These are phyloP conservation scores for Macrosiphum euphorbiae DNA, from an alignment of 2,888 invertebrate species.

Conservation along the genomic window DNA sequence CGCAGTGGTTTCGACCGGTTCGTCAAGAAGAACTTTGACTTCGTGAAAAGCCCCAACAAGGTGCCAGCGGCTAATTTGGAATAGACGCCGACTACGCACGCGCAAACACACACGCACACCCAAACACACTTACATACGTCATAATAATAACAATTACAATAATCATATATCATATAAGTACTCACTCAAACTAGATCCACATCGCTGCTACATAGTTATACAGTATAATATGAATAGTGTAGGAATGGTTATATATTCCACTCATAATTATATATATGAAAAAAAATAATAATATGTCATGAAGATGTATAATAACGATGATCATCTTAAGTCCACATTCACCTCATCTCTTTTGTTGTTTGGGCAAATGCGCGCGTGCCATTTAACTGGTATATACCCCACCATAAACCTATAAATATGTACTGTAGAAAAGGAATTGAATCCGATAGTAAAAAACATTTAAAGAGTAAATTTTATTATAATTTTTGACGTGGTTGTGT, in stretches of 20 bases:
- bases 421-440: constrained; percentile 12
- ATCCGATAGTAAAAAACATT: constrained; percentile 42
- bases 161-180: not conserved
- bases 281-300: not conserved
- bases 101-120: not conserved
- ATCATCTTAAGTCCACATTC: not conserved
- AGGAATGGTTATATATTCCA: not conserved
- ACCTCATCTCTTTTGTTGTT: not conserved
- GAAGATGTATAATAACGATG: not conserved
- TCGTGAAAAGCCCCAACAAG: constrained; percentile 70
- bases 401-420: not conserved
- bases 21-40: constrained; percentile 72
- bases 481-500: not conserved
- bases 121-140: not conserved
- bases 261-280: not conserved
- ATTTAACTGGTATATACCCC: not conserved
- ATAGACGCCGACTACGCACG: not conserved
- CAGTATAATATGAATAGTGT: not conserved
- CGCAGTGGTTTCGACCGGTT: constrained; percentile 73
- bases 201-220: not conserved
- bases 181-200: not conserved
- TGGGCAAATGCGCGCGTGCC: not conserved
- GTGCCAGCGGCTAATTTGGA: constrained; percentile 61
- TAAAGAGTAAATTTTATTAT: constrained; percentile 36
- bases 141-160: not conserved